phyloP scores from a whole-genome alignment of 2,888 invertebrate genomes.

The Gnatocerus cornutus region DNA sequence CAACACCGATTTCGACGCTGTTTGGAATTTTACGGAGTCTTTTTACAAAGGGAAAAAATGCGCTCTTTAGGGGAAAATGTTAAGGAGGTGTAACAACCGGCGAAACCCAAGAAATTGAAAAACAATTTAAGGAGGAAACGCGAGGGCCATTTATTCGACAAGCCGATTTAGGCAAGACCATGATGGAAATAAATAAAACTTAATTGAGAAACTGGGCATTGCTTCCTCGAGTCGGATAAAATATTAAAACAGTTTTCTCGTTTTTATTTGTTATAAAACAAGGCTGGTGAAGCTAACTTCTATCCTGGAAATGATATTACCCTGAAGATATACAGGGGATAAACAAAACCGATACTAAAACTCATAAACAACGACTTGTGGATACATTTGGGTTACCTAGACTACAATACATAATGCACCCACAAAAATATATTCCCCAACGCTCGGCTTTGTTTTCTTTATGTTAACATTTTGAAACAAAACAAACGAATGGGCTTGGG shows the following conservation, averaged over 20 bases:
- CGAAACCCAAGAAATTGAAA: not conserved
- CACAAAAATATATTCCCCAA: not conserved
- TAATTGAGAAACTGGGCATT: not conserved
- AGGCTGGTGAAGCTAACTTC: not conserved
- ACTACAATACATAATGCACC: not conserved
- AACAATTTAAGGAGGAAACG: not conserved
- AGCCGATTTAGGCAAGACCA: slow-evolving; percentile 1
- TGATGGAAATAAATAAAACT: not conserved
- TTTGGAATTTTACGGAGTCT: slow-evolving; percentile 12
- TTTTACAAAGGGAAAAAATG: no score
- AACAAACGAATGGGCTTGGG: not conserved
- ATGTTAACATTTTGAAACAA: not conserved
- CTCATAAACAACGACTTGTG: slow-evolving; percentile 10
- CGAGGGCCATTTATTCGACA: not conserved
- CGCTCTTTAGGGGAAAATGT: not conserved
- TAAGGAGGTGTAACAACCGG: not conserved
- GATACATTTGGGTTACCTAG: slow-evolving; percentile 1
- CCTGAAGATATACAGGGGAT: not conserved
- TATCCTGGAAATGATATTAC: not conserved
- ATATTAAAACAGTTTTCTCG: not conserved
- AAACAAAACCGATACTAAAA: not conserved
- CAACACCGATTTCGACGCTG: slow-evolving; percentile 10
- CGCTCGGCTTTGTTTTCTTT: slow-evolving; percentile 8
- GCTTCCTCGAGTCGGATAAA: not conserved
- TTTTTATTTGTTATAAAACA: not conserved